phyloP scores from a whole-genome alignment of 2,113 vertebrate species.

The Periophthalmodon schlosseri region DNA sequence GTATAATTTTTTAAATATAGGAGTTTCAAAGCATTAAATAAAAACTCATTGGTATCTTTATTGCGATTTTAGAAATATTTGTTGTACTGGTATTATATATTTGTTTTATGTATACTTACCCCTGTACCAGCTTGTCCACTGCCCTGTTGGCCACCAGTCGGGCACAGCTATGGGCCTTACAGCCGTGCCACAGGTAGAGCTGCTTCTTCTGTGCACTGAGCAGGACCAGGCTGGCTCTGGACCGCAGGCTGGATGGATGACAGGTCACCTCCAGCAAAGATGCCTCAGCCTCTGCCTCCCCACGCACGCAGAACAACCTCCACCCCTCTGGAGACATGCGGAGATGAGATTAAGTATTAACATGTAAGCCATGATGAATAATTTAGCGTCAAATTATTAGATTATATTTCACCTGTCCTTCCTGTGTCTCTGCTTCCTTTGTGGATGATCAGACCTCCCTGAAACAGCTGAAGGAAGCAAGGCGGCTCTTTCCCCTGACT shows the following conservation, averaged over 20 bases:
- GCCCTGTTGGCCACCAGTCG: slow-evolving; percentile 73
- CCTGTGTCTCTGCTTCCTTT: slow-evolving; percentile 67
- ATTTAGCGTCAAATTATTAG: background rate
- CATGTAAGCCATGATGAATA: background rate
- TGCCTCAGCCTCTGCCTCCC: slow-evolving; percentile 71
- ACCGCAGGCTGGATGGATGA: slow-evolving; percentile 73
- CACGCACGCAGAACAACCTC: slow-evolving; percentile 77
- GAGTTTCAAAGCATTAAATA: too few species aligned
- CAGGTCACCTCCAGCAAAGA: slow-evolving; percentile 78
- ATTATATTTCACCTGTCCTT: slow-evolving; percentile 57
- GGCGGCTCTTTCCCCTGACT: slow-evolving; percentile 80
- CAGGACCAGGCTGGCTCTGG: slow-evolving; percentile 73
- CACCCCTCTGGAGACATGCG: slow-evolving; percentile 56
- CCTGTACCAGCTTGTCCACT: slow-evolving; percentile 64
- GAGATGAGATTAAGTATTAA: background rate
- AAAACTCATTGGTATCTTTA: too few species aligned
- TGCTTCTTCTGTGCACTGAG: slow-evolving; percentile 58
- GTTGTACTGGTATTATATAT: too few species aligned
- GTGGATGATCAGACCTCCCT: slow-evolving; percentile 79
- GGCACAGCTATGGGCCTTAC: slow-evolving; percentile 66
- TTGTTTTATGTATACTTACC: slow-evolving; percentile 48
- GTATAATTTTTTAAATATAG: too few species aligned
- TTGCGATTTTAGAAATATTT: too few species aligned
- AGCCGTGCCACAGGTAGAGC: slow-evolving; percentile 80
- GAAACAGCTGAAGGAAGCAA: slow-evolving; percentile 82